Conservation (phyloP, 2,113 vertebrate genomes). For the Centropus unirufus region DNA sequence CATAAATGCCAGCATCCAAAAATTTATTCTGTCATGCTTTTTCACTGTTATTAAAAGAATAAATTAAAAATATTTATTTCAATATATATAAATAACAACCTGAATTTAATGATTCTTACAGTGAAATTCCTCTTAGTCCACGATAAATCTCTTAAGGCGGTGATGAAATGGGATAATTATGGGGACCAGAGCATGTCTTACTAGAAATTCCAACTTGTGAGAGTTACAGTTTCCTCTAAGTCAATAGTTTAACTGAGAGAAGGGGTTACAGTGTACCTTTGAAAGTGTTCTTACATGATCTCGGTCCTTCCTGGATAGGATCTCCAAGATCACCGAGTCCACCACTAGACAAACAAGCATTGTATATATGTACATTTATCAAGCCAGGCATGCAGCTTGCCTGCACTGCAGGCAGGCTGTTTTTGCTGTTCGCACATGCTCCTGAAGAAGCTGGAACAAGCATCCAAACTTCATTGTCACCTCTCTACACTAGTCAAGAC, state of each 20-base stretch:
- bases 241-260: conserved; percentile 55
- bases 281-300: neutral
- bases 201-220: conserved; percentile 61
- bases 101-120: conserved; percentile 18
- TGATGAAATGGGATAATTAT: conserved; percentile 46
- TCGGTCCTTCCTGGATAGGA: neutral
- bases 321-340: neutral
- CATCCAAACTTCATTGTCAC: neutral
- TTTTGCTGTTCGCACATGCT: neutral
- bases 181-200: conserved; percentile 51
- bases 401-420: neutral
- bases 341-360: neutral
- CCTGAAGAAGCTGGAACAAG: neutral
- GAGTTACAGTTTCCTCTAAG: conserved; percentile 63
- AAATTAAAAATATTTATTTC: conserved; percentile 35
- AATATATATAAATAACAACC: conserved; percentile 29
- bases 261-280: conserved; percentile 67
- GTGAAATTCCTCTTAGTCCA: conserved; percentile 56
- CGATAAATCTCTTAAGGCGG: neutral
- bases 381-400: neutral
- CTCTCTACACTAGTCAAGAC: neutral
- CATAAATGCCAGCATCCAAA: conserved; percentile 62
- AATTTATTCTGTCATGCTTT: conserved; percentile 23
- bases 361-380: neutral
- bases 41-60: conserved; percentile 13